These are phyloP conservation scores for Coenonympha arcania DNA, from an alignment of 2,888 invertebrate genomes.

Conservation along the genomic window DNA sequence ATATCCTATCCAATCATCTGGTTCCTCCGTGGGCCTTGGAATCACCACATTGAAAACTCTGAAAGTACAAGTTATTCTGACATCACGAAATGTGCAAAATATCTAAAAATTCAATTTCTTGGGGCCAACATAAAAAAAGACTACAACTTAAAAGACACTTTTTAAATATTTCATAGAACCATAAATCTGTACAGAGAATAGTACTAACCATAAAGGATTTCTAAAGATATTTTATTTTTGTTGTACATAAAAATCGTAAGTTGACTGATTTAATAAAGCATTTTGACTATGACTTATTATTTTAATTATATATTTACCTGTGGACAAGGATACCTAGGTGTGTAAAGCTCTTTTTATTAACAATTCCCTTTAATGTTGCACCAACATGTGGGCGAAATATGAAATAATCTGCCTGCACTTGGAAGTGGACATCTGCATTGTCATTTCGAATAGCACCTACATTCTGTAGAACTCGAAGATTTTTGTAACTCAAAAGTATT, in stretches of 20 bases:
- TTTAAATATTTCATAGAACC: too few species aligned
- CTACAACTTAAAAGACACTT: too few species aligned
- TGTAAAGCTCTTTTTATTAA: slow-evolving; percentile 78
- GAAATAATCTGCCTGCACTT: slow-evolving; percentile 80
- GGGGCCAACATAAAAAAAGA: too few species aligned
- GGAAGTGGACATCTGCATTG: slow-evolving; percentile 76
- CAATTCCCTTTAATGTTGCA: slow-evolving; percentile 75
- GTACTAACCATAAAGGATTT: too few species aligned
- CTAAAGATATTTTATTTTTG: too few species aligned
- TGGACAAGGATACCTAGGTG: slow-evolving; percentile 81
- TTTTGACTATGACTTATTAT: too few species aligned
- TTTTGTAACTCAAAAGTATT: slow-evolving; percentile 78
- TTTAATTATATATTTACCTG: slow-evolving; percentile 49
- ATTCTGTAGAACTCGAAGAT: slow-evolving; percentile 74
- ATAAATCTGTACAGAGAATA: too few species aligned
- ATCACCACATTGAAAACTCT: slow-evolving; percentile 81
- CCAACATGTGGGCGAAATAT: slow-evolving; percentile 77
- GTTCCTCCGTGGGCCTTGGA: slow-evolving; percentile 70
- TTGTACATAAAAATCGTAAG: too few species aligned
- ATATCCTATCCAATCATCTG: slow-evolving; percentile 74
- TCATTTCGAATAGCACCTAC: slow-evolving; percentile 76
- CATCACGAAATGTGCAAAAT: too few species aligned
- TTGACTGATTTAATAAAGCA: too few species aligned
- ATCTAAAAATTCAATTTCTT: too few species aligned
- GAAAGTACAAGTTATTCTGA: slow-evolving; percentile 31